These are phyloP conservation scores for Yponomeuta sedellus DNA, from an alignment of 2,888 invertebrate genomes.

Conservation along the genomic window DNA sequence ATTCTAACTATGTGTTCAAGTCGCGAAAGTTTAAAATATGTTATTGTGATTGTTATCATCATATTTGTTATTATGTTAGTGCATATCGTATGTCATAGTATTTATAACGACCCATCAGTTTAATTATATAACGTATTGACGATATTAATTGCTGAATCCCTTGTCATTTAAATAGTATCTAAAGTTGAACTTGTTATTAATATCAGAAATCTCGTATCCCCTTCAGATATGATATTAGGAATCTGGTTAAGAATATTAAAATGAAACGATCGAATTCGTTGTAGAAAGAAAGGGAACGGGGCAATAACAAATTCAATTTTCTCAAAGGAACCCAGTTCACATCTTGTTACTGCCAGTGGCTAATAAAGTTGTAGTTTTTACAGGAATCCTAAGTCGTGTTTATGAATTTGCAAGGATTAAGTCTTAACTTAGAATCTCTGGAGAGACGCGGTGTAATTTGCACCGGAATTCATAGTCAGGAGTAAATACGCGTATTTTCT, in stretches of 20 bases:
- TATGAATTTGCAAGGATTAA: slow-evolving; percentile 60
- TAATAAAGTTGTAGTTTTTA: slow-evolving; percentile 30
- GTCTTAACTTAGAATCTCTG: slow-evolving; percentile 26
- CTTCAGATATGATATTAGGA: not conserved
- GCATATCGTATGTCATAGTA: too few species aligned
- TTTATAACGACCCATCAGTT: too few species aligned
- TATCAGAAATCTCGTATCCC: too few species aligned
- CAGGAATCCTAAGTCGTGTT: slow-evolving; percentile 43
- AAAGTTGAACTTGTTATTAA: too few species aligned
- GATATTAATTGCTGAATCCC: too few species aligned
- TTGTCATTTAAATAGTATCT: too few species aligned
- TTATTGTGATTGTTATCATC: too few species aligned
- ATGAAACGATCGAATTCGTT: not conserved
- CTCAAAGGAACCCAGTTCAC: not conserved
- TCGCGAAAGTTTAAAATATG: too few species aligned
- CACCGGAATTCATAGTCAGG: slow-evolving; percentile 2
- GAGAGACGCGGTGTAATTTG: not conserved
- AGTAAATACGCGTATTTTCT: too few species aligned
- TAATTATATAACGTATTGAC: too few species aligned
- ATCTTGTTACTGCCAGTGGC: not conserved
- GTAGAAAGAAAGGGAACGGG: not conserved
- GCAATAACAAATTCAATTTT: slow-evolving; percentile 4
- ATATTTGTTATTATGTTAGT: too few species aligned
- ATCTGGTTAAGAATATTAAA: not conserved
- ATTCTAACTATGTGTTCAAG: too few species aligned